Evolutionary conservation across 2,888 invertebrate genomes (phyloP).

Genomic region (Podotricha telesiphe): DNA sequence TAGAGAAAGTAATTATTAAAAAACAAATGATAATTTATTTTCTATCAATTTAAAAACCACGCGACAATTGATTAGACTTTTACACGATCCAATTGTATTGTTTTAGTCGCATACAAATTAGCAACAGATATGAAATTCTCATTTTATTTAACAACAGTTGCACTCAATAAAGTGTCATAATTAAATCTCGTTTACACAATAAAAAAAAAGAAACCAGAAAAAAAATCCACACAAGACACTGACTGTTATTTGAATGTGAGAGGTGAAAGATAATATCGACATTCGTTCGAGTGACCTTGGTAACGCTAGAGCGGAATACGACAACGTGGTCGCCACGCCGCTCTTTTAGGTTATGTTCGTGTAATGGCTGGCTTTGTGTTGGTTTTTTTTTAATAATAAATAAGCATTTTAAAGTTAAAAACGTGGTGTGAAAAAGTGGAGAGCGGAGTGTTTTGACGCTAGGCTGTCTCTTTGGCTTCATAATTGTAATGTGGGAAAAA

Average conservation of each 20-base stretch:
- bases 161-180: background rate
- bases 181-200: background rate
- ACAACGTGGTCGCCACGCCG: conserved; percentile 68
- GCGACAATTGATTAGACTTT: no score
- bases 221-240: background rate
- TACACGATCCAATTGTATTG: no score
- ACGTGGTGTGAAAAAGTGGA: no score
- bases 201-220: background rate
- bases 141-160: background rate
- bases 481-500: no score
- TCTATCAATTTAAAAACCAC: no score
- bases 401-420: no score
- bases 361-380: conserved; percentile 7
- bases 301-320: conserved; percentile 25
- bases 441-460: no score
- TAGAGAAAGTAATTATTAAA: no score
- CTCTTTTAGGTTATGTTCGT: conserved; percentile 65
- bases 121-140: no score
- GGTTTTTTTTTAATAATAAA: background rate
- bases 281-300: conserved; percentile 33
- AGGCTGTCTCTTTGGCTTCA: no score
- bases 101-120: no score
- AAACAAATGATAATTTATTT: no score
- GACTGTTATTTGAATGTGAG: conserved; percentile 26
- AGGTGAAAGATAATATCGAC: conserved; percentile 22